Percentiles rank a stretch among this genome's conserved stretches.
These are phyloP conservation scores for Plagodis pulveraria DNA, from an alignment of 2,888 invertebrate species.

Conservation along the genomic window DNA sequence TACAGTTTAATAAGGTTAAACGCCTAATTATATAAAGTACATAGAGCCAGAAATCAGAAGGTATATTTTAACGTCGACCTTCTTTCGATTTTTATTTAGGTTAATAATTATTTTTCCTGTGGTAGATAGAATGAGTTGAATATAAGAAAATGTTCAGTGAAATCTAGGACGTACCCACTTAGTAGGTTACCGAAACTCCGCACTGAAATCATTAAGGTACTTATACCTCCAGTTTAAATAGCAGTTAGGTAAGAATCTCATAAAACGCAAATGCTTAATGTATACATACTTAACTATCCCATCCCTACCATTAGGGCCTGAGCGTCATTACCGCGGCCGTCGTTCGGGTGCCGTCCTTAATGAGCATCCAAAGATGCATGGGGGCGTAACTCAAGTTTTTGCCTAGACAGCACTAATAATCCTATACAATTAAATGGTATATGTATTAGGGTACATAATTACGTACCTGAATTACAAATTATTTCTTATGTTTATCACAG, in stretches of 20 bases:
- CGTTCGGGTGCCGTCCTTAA: slow-evolving; percentile 29
- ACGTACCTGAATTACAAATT: not conserved
- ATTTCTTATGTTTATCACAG: too few relatives aligned
- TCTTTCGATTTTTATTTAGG: too few relatives aligned
- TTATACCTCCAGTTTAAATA: not conserved
- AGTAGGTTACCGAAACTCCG: not conserved
- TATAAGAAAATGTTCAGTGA: too few relatives aligned
- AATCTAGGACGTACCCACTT: too few relatives aligned
- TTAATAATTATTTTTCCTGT: too few relatives aligned
- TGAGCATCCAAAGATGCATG: slow-evolving; percentile 42
- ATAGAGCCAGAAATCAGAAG: too few relatives aligned
- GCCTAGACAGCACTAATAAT: slow-evolving; percentile 13
- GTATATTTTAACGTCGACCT: too few relatives aligned
- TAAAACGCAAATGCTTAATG: slow-evolving; percentile 8
- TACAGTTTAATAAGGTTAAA: too few relatives aligned
- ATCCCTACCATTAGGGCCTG: slow-evolving; percentile 46
- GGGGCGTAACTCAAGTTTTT: slow-evolving; percentile 28
- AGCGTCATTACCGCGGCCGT: slow-evolving; percentile 51
- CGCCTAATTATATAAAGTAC: too few relatives aligned
- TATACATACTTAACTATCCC: slow-evolving; percentile 10
- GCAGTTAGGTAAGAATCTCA: not conserved
- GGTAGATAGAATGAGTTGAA: too few relatives aligned
- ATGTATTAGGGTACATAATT: not conserved
- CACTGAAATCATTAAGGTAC: slow-evolving; percentile 12
- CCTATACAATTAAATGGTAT: not conserved